Evolutionary conservation across 2,797 vertebrate genomes (phyloP), one percentile per base, ranked within the genome.

Genomic region (Coilia nasus): DNA sequence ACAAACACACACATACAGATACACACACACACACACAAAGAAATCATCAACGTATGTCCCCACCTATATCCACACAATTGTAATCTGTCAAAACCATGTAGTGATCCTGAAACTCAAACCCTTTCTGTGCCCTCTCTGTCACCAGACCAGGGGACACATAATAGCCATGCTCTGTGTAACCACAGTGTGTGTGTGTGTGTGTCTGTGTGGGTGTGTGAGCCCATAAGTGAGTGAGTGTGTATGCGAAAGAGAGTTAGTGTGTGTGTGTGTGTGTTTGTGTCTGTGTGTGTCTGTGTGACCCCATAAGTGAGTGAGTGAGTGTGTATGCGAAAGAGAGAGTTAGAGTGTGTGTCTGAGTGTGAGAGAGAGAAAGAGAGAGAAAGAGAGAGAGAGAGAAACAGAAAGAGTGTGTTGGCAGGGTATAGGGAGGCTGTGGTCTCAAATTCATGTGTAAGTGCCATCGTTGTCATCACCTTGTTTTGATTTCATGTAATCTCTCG

Each of bases 401-500:
- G 35, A 41, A 5, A 41, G 35, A 2, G 35, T 41, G 35, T 41
- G 35, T 41, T 41, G 35, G 35, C 35, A 41, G 35, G 35, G 35
- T 41, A 41, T 62, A 11, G 23, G 28, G 31, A 75, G 62, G 71
- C 81, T 90, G 89, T 89, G 89, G 88, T 93, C 92, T 94, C 92
- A 89, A 89, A 92, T 94, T 94, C 91, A 78, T 92, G 92, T 93
- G 92, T 93, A 93, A 95, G 93, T 94, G 93, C 92, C 94, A 92
- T 94, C 92, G 89, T 93, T 96, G 95, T 96, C 95, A 94, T 95
- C 95, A 93, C 94, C 94, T 95, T 95, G 94, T 95, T 96, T 93
- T 92, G 92, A 94, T 94, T 94, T 93, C 94, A 94, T 95, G 93
- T 96, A 93, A 95, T 96, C 95, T 94, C 93, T 95, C 91, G 92